phyloP scores from a whole-genome alignment of 2,113 vertebrate genomes.

The Lates calcarifer region DNA sequence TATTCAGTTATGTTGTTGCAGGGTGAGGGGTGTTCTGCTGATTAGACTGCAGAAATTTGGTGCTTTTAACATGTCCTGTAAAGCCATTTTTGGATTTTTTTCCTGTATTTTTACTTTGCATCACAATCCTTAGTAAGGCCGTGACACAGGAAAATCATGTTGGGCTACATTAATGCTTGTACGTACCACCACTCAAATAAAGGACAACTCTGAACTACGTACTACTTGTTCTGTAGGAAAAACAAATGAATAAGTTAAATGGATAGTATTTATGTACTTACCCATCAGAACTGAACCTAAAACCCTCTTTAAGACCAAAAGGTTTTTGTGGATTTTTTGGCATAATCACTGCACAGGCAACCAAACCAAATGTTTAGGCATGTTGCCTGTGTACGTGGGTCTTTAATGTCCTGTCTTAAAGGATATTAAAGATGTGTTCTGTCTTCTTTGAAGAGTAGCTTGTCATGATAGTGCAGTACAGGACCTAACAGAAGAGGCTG shows the following conservation, averaged over 20 bases:
- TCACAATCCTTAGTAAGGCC: background rate
- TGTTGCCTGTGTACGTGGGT: background rate
- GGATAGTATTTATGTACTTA: background rate
- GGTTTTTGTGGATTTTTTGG: background rate
- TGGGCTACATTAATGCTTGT: background rate
- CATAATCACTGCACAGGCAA: background rate
- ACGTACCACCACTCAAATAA: background rate
- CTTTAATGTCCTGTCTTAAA: background rate
- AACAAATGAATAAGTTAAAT: background rate
- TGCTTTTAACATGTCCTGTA: background rate
- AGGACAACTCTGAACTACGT: background rate
- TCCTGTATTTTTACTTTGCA: background rate
- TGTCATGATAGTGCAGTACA: conserved; percentile 15
- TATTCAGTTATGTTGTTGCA: conserved; percentile 64
- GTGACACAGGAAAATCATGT: background rate
- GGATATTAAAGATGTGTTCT: background rate
- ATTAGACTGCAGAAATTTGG: background rate
- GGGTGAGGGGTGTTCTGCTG: conserved; percentile 52
- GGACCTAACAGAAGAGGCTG: conserved; percentile 78
- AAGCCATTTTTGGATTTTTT: background rate
- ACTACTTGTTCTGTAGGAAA: background rate
- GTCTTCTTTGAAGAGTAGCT: background rate
- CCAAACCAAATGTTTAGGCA: background rate
- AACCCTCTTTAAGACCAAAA: background rate
- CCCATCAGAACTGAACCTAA: conserved; percentile 1